Base-by-base conservation (phyloP, 35 echinoderm and acorn worm genomes). In the Anneissia japonica region DNA sequence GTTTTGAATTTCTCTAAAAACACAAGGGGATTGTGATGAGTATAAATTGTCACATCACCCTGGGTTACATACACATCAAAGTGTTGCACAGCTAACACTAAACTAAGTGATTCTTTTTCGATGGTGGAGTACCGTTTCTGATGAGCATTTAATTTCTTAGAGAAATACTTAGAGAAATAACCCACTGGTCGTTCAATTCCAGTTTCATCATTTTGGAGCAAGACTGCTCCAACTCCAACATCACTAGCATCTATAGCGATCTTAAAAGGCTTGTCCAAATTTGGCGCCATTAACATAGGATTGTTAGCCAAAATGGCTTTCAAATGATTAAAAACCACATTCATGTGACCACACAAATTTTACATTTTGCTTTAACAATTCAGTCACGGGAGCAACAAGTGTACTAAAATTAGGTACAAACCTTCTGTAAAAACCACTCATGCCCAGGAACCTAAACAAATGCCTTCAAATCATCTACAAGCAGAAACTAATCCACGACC, bases 1-100 rank as follows among this genome's bases (percentile, higher is more conserved):
- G 75, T 87, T 82, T 81, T 86, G 30, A 87, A 80, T 75, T 91
- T 91, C 0, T 87, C 41, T 28, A 87, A 73, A 30, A 86, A 91
- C 34, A 82, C 34, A 0, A 82, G 77, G n/a, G 90, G 84, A 38
- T 91, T 82, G 13, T 91, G 84, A 37, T 87, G 77, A 4, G 41
- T 74, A 41, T 81, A 87, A 0, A 87, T 55, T 26, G 32, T 81
- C 26, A 56, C 32, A n/a, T 78, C 30, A 39, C 74, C 29, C 13
- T 17, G 46, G 12, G 38, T 91, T 5, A 91, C 76, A 87, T 91
- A 87, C 0, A 87, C 30, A 5, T 81, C 84, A 91, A 91, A 91
- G 35, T 91, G 84, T 30, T 91, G 21, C 31, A 86, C 14, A 35
- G 76, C 34, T 23, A 87, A 33, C 0, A 91, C 51, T 38, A 91